Evolutionary conservation across 2,113 vertebrate genomes (phyloP).

Genomic region (Larimichthys crocea): DNA sequence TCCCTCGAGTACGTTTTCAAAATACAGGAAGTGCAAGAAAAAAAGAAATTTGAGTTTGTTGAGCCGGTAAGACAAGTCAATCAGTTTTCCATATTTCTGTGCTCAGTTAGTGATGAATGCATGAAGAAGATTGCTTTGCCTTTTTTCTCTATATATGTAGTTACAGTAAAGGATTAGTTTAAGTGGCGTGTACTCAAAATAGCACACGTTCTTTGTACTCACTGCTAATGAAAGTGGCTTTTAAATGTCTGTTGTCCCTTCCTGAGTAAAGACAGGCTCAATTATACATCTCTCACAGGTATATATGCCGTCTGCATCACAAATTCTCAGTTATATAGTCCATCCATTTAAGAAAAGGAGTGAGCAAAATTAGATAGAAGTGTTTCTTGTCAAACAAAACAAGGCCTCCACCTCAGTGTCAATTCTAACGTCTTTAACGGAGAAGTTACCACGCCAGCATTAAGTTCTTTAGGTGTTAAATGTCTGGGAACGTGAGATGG

Average conservation of each 20-base stretch:
- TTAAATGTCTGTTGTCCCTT: constrained; percentile 19
- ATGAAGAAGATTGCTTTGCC: constrained; percentile 4
- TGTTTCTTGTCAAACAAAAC: constrained; percentile 45
- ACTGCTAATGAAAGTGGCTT: constrained; percentile 20
- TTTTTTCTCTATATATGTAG: background rate
- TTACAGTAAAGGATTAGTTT: constrained; percentile 24
- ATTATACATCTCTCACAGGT: constrained; percentile 16
- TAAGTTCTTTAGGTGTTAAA: constrained; percentile 56
- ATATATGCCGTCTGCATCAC: constrained; percentile 27
- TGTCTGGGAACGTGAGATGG: constrained; percentile 48
- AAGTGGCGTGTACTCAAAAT: background rate
- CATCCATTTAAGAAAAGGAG: constrained; percentile 15
- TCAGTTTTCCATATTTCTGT: background rate
- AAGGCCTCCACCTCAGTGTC: constrained; percentile 14
- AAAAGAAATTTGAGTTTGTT: constrained; percentile 99
- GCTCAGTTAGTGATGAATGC: background rate
- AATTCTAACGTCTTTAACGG: constrained; percentile 41
- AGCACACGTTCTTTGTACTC: background rate
- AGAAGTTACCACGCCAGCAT: constrained; percentile 49
- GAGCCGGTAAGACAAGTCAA: constrained; percentile 88
- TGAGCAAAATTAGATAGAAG: constrained; percentile 37
- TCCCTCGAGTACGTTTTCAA: constrained; percentile 98
- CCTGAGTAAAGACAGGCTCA: constrained; percentile 3
- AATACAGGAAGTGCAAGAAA: constrained; percentile 99
- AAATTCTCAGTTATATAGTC: constrained; percentile 17